Evolutionary conservation across 1,140 invertebrate genomes (phyloP), one percentile per base, ranked within the genome.

Genomic region (Euura lappo): DNA sequence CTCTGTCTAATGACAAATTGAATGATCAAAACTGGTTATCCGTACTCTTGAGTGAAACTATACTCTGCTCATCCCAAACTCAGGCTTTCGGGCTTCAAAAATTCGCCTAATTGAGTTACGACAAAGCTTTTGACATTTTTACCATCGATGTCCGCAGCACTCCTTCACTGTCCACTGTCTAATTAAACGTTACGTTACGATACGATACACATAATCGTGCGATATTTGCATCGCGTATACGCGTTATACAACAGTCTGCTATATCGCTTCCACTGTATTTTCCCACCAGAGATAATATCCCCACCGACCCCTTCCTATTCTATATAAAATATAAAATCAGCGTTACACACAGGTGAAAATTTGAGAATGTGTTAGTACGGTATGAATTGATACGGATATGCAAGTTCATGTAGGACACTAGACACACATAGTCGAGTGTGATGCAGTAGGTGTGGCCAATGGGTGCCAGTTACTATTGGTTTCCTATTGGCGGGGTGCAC

Each of bases 381-480:
- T 6, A 28, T 28, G 28, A 28, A 28, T 28, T 28, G 28, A 28
- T 28, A 28, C 28, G 28, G 28, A 28, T 28, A 28, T 28, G 28
- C 28, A 28, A 28, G 28, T 28, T 28, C 28, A 28, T 28, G 28
- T 28, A 28, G 28, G 28, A 28, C 28, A 28, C 28, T 28, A 28
- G 8, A 60, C 51, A 6, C 51, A 60, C 51, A 60, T n/a, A 60
- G 8, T 60, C 51, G 6, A 6, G 13, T 60, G 51, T 74, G 45
- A 69, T 71, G 72, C 45, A 79, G 84, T 86, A 87, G 86, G 86
- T 86, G 86, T 87, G 85, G 85, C 86, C 77, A 83, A 83, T 76
- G 81, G 80, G 77, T 71, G 73, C 71, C 60, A 72, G 65, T 76
- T 69, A 73, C 76, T 76, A 85, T 86, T 86, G 83, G 85, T 77